Base-by-base conservation (phyloP, 2,888 invertebrate species). In the Belgica antarctica region DNA sequence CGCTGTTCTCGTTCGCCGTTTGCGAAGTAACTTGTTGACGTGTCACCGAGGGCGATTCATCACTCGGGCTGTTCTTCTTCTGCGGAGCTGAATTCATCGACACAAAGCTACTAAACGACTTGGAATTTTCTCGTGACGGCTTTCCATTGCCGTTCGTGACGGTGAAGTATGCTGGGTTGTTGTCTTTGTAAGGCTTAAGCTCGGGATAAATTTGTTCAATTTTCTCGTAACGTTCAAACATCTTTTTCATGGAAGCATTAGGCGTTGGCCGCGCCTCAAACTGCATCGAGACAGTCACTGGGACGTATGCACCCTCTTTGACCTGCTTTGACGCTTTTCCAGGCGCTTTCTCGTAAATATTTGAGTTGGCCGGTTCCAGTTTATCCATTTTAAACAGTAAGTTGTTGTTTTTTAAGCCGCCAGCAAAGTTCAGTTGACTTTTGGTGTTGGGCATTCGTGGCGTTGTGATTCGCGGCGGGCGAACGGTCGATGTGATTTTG, bases 161-260 rank as follows among this genome's bases (percentile, higher is more conserved):
- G 72, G 71, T 74, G 72, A 47, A 73, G 72, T 25, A 73, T 41
- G 22, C 72, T 72, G 34, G 74, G 73, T 73, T 73, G 62, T 80
- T 82, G 77, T 82, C 79, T 76, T 77, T 77, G 72, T 81, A 81
- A 2, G 85, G 84, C 73, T 84, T 83, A 75, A 85, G 80, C 72
- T 88, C 86, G 1, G 90, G 91, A 78, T 89, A 90, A 74, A 90
- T 88, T 75, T 88, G 85, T 77, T 89, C 88, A 73, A 89, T 87
- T 82, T 89, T 89, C 73, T 87, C 86, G 77, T 89, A 89, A 75
- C 87, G 86, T 77, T 88, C 87, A 79, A 89, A 89, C 71, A 88
- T 82, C 74, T 84, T 86, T 19, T 88, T 88, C 78, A 89, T 87
- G 77, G 87, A 86, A 66, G 79, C 78, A 72, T 80, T 80, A 68